Percentiles rank a stretch among this genome's conserved stretches.
Evolutionary conservation across 2,113 vertebrate species (phyloP).

Genomic region (Phalacrocorax carbo): DNA sequence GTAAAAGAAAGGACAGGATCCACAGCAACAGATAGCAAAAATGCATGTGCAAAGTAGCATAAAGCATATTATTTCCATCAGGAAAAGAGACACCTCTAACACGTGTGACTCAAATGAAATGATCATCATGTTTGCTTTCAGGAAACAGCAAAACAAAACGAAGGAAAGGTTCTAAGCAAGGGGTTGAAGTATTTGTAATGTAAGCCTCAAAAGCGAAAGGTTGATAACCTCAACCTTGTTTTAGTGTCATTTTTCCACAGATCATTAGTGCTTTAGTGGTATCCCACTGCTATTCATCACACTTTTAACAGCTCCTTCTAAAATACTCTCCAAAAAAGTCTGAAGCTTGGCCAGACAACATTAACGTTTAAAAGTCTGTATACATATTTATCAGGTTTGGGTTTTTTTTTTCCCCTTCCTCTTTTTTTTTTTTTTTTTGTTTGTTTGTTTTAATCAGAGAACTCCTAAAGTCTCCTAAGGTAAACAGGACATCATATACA

Average conservation of each 20-base stretch:
- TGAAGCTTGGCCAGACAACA: neutral
- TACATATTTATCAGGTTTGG: neutral
- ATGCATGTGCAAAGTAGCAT: neutral
- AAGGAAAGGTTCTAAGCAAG: neutral
- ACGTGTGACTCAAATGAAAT: neutral
- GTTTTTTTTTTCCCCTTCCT: too few species aligned
- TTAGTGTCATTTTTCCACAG: neutral
- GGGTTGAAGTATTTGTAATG: neutral
- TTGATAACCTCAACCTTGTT: neutral
- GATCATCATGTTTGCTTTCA: neutral
- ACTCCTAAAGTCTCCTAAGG: neutral
- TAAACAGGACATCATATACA: neutral
- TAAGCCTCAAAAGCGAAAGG: neutral
- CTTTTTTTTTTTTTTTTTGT: too few species aligned
- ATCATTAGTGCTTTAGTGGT: slow-evolving; percentile 24
- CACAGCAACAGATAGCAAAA: neutral
- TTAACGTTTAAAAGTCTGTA: neutral
- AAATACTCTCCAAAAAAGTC: neutral
- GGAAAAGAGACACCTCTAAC: neutral
- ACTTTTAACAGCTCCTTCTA: neutral
- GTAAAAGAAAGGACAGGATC: neutral
- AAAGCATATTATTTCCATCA: neutral
- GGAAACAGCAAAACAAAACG: neutral
- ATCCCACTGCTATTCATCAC: neutral
- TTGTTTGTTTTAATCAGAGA: neutral